Percentiles rank a stretch among this genome's conserved stretches.
These are phyloP conservation scores for Apodemus speciosus DNA, from an alignment of 2,113 vertebrate genomes.

Conservation along the genomic window DNA sequence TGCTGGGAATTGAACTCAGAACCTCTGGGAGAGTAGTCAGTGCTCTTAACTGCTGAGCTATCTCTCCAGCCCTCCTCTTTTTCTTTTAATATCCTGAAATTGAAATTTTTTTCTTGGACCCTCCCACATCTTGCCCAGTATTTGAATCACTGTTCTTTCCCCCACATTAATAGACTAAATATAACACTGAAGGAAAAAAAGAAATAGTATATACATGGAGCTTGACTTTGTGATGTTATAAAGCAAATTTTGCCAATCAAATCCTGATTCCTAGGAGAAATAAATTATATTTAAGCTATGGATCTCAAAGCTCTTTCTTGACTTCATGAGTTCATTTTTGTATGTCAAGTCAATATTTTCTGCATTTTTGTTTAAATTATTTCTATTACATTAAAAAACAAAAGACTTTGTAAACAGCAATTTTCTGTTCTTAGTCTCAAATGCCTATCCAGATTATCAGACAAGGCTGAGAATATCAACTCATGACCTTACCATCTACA, in stretches of 20 bases:
- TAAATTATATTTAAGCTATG: conserved; percentile 61
- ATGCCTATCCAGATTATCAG: neutral
- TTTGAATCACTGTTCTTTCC: neutral
- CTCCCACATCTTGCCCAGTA: neutral
- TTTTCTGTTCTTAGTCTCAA: conserved; percentile 8
- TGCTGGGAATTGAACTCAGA: no score
- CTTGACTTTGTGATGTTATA: conserved; percentile 36
- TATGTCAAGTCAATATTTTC: conserved; percentile 31
- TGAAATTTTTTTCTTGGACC: neutral
- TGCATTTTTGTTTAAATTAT: conserved; percentile 12
- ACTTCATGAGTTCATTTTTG: conserved; percentile 43
- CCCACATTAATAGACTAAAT: neutral
- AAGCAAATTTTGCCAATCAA: conserved; percentile 59
- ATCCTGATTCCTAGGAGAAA: conserved; percentile 53
- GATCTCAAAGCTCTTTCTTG: conserved; percentile 52
- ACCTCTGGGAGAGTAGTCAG: no score
- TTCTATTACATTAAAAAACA: conserved; percentile 36
- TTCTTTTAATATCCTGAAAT: neutral
- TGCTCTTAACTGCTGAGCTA: no score
- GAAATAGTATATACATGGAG: neutral
- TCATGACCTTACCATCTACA: conserved; percentile 15
- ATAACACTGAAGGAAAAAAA: neutral
- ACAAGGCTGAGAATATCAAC: conserved; percentile 10
- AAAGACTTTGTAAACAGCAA: neutral
- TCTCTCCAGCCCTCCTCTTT: neutral